Evolutionary conservation across 2,113 vertebrate genomes (phyloP).

Genomic region (Rostratula benghalensis): DNA sequence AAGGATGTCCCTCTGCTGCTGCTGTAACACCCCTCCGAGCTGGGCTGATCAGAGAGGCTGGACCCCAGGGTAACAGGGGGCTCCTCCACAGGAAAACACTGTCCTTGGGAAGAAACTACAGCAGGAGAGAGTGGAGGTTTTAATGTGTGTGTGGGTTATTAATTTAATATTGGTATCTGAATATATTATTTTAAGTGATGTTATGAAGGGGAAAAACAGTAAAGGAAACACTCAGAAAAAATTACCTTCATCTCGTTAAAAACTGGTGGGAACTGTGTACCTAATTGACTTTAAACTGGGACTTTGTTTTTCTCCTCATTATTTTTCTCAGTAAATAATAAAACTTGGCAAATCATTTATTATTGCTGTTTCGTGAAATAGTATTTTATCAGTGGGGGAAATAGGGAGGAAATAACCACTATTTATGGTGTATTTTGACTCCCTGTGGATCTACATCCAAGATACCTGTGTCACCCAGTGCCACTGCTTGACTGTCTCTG

Average conservation of each 20-base stretch:
- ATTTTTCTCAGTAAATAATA: not conserved
- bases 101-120: not conserved
- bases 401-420: not conserved
- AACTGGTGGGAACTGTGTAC: rapidly evolving
- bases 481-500: not conserved
- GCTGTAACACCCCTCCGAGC: not conserved
- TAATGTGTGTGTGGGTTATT: not conserved
- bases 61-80: rapidly evolving
- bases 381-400: rapidly evolving
- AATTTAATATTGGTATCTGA: not conserved
- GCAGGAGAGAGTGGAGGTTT: rapidly evolving
- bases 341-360: not conserved
- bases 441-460: not conserved
- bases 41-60: not conserved
- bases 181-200: not conserved
- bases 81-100: not conserved
- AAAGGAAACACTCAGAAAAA: not conserved
- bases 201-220: not conserved
- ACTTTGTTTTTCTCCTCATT: not conserved
- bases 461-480: rapidly evolving
- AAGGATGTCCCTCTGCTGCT: not conserved
- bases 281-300: not conserved
- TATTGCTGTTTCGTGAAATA: not conserved
- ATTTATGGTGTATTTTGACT: not conserved
- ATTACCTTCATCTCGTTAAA: not conserved